Conservation (phyloP, 1,140 invertebrate genomes). For the Calephelis virginiensis region DNA sequence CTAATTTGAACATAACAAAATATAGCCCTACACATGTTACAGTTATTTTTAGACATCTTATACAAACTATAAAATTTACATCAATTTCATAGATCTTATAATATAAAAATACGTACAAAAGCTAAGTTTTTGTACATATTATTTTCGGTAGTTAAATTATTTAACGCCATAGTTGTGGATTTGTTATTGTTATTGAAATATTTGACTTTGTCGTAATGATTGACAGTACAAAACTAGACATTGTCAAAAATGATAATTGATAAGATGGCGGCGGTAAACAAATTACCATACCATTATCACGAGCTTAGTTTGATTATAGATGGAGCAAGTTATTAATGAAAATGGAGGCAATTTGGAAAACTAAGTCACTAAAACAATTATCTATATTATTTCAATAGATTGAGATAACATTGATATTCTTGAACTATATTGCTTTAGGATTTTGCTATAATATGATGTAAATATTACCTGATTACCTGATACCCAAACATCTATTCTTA, state of each 20-base stretch:
- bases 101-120: not conserved
- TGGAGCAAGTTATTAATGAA: not conserved
- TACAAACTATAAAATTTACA: not conserved
- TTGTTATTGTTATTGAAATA: constrained; percentile 15
- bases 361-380: not conserved
- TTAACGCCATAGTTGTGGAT: not conserved
- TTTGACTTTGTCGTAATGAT: not conserved
- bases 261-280: constrained; percentile 9
- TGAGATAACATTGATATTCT: too few relatives aligned
- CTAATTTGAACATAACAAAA: not conserved
- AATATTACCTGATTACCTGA: too few relatives aligned
- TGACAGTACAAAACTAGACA: constrained; percentile 9
- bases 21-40: constrained; percentile 49
- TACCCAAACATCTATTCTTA: too few relatives aligned
- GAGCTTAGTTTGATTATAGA: not conserved
- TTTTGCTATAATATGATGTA: too few relatives aligned
- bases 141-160: not conserved
- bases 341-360: not conserved
- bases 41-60: constrained; percentile 63
- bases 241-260: constrained; percentile 1
- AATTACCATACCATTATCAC: not conserved
- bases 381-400: too few relatives aligned
- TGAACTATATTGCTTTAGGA: too few relatives aligned
- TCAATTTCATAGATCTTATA: not conserved
- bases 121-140: not conserved